These are phyloP conservation scores for Spialia ferax DNA, from an alignment of 2,888 invertebrate species.

Conservation along the genomic window DNA sequence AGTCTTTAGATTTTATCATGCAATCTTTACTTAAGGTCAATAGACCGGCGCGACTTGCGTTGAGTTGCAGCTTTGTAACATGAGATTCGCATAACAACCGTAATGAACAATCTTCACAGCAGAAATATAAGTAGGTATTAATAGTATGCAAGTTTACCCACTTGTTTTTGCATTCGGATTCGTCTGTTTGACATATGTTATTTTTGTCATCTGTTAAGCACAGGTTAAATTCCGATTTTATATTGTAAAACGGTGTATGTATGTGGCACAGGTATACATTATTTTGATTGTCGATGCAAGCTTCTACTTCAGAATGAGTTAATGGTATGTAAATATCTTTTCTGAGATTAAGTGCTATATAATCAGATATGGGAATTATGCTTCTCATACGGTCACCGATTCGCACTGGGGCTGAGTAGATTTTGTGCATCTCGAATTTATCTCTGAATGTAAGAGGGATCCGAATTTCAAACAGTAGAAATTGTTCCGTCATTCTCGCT, in stretches of 20 bases:
- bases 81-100: conserved; percentile 18
- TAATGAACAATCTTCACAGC: conserved; percentile 14
- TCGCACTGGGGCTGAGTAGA: conserved; percentile 12
- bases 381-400: conserved; percentile 6
- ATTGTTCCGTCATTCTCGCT: background rate
- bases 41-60: background rate
- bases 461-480: background rate
- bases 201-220: conserved; percentile 7
- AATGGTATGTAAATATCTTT: conserved; percentile 7
- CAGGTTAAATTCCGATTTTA: conserved; percentile 4
- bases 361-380: conserved; percentile 7
- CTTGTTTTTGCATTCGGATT: conserved; percentile 12
- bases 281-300: background rate
- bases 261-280: background rate
- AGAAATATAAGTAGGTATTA: conserved; percentile 20
- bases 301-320: conserved; percentile 1
- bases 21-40: conserved; percentile 4
- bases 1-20: conserved; percentile 9
- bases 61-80: conserved; percentile 3
- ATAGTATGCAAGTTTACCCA: conserved; percentile 12
- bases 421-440: conserved; percentile 2
- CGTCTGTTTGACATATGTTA: background rate
- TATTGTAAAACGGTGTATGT: conserved; percentile 14
- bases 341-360: conserved; percentile 1
- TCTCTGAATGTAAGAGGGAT: conserved; percentile 11